Evolutionary conservation across 2,797 vertebrate genomes (phyloP).

Genomic region (Poecilia velifera): DNA sequence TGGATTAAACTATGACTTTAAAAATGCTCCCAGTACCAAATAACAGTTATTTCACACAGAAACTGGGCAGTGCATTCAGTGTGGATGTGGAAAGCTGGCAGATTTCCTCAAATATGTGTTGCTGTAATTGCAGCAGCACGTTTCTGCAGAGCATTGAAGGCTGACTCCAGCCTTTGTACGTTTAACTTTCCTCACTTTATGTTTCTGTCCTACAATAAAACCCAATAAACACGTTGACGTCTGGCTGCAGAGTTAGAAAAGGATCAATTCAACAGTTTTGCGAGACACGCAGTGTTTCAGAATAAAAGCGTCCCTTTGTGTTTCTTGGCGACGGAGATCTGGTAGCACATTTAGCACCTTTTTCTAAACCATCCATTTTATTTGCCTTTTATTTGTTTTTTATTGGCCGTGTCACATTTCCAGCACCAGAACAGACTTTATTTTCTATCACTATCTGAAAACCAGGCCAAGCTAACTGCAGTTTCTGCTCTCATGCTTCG

Average conservation of each 20-base stretch:
- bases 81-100: neutral
- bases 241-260: neutral
- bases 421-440: neutral
- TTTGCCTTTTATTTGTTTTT: neutral
- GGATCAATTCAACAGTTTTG: neutral
- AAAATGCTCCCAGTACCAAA: neutral
- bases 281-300: neutral
- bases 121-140: neutral
- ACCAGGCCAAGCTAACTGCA: neutral
- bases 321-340: neutral
- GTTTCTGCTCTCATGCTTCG: neutral
- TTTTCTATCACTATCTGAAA: neutral
- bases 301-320: neutral
- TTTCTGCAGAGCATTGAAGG: neutral
- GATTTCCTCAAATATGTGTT: neutral
- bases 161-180: neutral
- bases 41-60: neutral
- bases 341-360: neutral
- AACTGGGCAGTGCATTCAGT: neutral
- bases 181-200: neutral
- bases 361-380: neutral
- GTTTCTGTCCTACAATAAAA: neutral
- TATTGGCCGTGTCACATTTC: neutral
- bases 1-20: neutral
- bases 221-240: neutral